A percentile compares a stretch with the other conserved stretches of the same genome.
Evolutionary conservation across 2,888 invertebrate species (phyloP).

Genomic region (Limenitis camilla): DNA sequence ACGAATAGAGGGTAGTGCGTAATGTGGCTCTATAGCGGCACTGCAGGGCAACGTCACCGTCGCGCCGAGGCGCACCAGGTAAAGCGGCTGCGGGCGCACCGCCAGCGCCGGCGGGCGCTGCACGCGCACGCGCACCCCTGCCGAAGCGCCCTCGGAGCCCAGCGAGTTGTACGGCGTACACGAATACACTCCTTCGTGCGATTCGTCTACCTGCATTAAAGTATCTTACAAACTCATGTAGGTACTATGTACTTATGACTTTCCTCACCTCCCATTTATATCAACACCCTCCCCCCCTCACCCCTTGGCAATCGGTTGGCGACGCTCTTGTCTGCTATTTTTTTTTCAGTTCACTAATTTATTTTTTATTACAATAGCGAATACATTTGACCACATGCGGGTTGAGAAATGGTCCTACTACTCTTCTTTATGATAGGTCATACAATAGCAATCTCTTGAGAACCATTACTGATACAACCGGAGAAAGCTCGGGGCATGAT

Average conservation of each 20-base stretch:
- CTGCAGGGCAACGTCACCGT: slow-evolving; percentile 88
- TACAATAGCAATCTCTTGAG: too few relatives aligned
- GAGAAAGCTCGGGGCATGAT: too few relatives aligned
- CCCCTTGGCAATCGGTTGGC: too few relatives aligned
- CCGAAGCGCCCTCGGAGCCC: slow-evolving; percentile 89
- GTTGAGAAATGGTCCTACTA: too few relatives aligned
- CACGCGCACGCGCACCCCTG: slow-evolving; percentile 87
- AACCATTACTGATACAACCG: too few relatives aligned
- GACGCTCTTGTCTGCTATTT: too few relatives aligned
- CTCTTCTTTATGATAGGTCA: too few relatives aligned
- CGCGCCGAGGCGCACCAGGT: slow-evolving; percentile 87
- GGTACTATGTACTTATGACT: neutral
- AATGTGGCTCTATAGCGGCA: slow-evolving; percentile 68
- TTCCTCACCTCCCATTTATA: too few relatives aligned
- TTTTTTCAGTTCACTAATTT: too few relatives aligned
- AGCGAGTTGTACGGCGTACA: slow-evolving; percentile 94
- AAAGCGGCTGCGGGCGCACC: slow-evolving; percentile 86
- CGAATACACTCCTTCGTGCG: slow-evolving; percentile 90
- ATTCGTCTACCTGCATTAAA: slow-evolving; percentile 79
- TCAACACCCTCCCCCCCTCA: too few relatives aligned
- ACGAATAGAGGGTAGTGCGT: slow-evolving; percentile 29
- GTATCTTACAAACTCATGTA: neutral
- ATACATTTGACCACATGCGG: too few relatives aligned
- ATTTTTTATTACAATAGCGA: too few relatives aligned
- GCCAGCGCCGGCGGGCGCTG: slow-evolving; percentile 90